These are phyloP conservation scores for Lycaena phlaeas DNA, from an alignment of 2,888 invertebrate genomes.

Conservation along the genomic window DNA sequence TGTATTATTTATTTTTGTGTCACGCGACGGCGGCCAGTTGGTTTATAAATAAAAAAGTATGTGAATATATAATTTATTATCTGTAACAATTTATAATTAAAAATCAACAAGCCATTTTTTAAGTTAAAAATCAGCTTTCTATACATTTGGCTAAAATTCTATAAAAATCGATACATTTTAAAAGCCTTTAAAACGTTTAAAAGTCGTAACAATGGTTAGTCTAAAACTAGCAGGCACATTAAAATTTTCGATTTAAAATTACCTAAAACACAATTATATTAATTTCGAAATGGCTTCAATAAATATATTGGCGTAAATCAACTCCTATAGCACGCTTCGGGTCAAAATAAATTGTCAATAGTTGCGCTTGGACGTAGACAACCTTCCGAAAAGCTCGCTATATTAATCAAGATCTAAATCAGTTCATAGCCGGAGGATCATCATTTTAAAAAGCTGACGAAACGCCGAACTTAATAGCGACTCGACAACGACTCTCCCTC, in stretches of 20 bases:
- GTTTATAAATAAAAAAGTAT: too few relatives aligned
- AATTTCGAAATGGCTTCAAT: not conserved
- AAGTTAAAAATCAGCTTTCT: slow-evolving; percentile 45
- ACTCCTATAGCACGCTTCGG: slow-evolving; percentile 5
- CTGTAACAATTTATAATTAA: slow-evolving; percentile 35
- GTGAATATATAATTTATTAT: slow-evolving; percentile 24
- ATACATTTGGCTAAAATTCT: slow-evolving; percentile 35
- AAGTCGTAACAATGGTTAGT: slow-evolving; percentile 20
- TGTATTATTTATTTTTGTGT: too few relatives aligned
- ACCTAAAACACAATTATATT: slow-evolving; percentile 28
- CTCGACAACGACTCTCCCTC: slow-evolving; percentile 32
- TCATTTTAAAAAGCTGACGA: slow-evolving; percentile 35
- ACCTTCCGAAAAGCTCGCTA: slow-evolving; percentile 8
- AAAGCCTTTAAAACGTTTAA: slow-evolving; percentile 29
- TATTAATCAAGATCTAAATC: slow-evolving; percentile 14
- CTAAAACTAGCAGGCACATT: slow-evolving; percentile 32
- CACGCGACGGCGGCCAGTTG: too few relatives aligned
- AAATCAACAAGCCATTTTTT: slow-evolving; percentile 39
- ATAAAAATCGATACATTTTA: slow-evolving; percentile 42
- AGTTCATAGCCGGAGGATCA: slow-evolving; percentile 13
- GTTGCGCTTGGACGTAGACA: not conserved
- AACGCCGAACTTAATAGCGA: slow-evolving; percentile 66
- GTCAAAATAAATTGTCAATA: slow-evolving; percentile 3
- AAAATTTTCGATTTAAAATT: slow-evolving; percentile 43
- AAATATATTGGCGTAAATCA: not conserved